Base-by-base conservation (phyloP, 2,113 vertebrate genomes). In the Lates calcarifer region DNA sequence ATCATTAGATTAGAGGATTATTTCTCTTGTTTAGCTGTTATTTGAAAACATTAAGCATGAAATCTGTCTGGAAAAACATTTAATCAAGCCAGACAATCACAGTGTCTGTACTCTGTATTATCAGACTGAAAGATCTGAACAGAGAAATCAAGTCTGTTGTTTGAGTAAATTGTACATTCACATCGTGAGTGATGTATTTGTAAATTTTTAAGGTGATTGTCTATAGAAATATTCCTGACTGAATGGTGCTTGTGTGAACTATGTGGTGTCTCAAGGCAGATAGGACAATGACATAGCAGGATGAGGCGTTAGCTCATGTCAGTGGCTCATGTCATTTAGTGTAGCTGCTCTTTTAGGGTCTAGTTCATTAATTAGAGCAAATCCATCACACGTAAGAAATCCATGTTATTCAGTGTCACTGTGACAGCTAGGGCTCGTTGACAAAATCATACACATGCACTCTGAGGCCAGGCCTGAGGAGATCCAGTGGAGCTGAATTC, bases 211-310 rank as follows among this genome's bases (percentile, higher is more conserved):
- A 14, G 64, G 14, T 13, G 18, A 57, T 64, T 3, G n/a, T 8
- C 3, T 20, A 6, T 5, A 11, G 18, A 35, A 73, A 26, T 83
- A 64, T 47, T 49, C 70, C 24, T 61, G 24, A 56, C 10, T 49
- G 26, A 43, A 29, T 39, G 3, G 35, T 37, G 31, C 31, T 33
- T 20, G 18, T 29, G 10, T 75, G 65, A 31, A 17, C 47, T 70
- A 9, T 79, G 57, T 61, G 76, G 33, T 49, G 53, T 80, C 62
- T 81, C 3, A 56, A n/a, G 33, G 8, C 57, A 71, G 84, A 51
- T n/a, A 72, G 79, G 77, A 72, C 83, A 76, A 77, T 90, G 81
- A 86, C 65, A 86, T 72, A 56, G 81, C 79, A 81, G 68, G 43
- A 71, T 81, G 61, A 31, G 43, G 79, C 47, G 11, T 84, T 77